These are phyloP conservation scores for Linurgus olivaceus DNA, from an alignment of 2,797 vertebrate genomes.

Conservation along the genomic window DNA sequence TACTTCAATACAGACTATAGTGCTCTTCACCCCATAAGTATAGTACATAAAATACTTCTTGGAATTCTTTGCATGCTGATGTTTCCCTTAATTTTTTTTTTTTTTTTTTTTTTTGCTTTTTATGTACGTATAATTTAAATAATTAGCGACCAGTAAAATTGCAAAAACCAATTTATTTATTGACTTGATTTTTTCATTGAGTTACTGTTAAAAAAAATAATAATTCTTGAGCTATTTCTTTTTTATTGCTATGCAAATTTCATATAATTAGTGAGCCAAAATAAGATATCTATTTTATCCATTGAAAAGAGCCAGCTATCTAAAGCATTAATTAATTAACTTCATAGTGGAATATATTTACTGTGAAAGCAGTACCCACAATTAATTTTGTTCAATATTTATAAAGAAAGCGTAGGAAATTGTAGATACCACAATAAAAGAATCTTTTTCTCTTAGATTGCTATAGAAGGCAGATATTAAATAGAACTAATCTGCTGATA, in stretches of 20 bases:
- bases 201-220: background rate
- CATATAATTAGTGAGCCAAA: slow-evolving; percentile 19
- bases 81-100: background rate
- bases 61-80: background rate
- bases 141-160: background rate
- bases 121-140: background rate
- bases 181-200: background rate
- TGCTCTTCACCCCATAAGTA: background rate
- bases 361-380: background rate
- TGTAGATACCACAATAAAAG: background rate
- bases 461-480: background rate
- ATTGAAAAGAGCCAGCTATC: background rate
- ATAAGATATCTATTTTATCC: background rate
- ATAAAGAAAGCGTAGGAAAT: background rate
- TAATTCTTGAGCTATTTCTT: background rate
- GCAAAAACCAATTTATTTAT: background rate
- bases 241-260: slow-evolving; percentile 16
- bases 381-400: slow-evolving; percentile 1
- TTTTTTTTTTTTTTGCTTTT: background rate
- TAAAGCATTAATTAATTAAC: slow-evolving; percentile 3
- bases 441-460: background rate
- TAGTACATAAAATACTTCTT: background rate
- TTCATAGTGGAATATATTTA: background rate
- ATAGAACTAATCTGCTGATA: background rate
- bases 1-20: background rate